These are phyloP conservation scores for Neuroscelio doddi DNA, from an alignment of 2,888 invertebrate genomes.

Conservation along the genomic window DNA sequence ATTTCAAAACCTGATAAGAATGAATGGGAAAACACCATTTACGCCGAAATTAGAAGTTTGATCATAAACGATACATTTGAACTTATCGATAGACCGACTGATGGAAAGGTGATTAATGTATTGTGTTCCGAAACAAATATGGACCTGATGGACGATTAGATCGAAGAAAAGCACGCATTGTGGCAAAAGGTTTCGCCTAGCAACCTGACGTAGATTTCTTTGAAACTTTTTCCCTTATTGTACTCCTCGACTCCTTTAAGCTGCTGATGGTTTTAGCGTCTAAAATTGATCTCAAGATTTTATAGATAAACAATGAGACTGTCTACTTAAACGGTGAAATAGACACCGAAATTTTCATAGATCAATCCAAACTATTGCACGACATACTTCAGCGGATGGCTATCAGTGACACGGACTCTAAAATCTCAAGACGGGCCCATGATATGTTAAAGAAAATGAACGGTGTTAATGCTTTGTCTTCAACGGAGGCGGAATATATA, in stretches of 20 bases:
- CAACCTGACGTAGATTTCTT: slow-evolving; percentile 36
- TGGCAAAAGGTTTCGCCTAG: slow-evolving; percentile 32
- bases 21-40: slow-evolving; percentile 36
- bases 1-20: slow-evolving; percentile 18
- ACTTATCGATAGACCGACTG: slow-evolving; percentile 25
- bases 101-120: slow-evolving; percentile 21
- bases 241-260: slow-evolving; percentile 37
- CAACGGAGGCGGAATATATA: slow-evolving; percentile 31
- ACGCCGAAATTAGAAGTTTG: slow-evolving; percentile 20
- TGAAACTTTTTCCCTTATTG: slow-evolving; percentile 46
- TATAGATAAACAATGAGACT: slow-evolving; percentile 48
- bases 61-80: slow-evolving; percentile 35
- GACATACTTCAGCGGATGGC: slow-evolving; percentile 19
- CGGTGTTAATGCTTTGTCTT: slow-evolving; percentile 8
- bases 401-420: too few relatives aligned
- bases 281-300: slow-evolving; percentile 32
- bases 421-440: not conserved
- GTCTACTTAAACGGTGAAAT: slow-evolving; percentile 51
- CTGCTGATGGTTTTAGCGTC: slow-evolving; percentile 37
- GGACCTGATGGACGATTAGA: slow-evolving; percentile 6
- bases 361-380: slow-evolving; percentile 28
- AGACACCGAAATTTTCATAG: slow-evolving; percentile 38
- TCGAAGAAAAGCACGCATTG: slow-evolving; percentile 29
- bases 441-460: not conserved
- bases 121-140: slow-evolving; percentile 22